Conservation (phyloP, 1,140 invertebrate species). For the Lepidostoma basale region DNA sequence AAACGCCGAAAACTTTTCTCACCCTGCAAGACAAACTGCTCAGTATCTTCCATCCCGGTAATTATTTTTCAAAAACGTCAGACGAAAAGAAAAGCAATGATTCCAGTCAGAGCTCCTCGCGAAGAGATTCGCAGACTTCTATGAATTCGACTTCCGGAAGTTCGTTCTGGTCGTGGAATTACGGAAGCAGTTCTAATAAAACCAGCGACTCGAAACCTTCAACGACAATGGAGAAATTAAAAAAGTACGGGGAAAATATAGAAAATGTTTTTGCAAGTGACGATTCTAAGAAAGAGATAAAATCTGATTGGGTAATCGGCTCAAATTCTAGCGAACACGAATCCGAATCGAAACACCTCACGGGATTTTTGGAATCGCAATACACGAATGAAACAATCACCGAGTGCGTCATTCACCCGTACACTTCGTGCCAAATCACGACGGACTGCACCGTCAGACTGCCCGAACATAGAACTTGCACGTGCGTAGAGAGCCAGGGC, state of each 20-base stretch:
- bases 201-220: slow-evolving; percentile 15
- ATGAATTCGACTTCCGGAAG: slow-evolving; percentile 52
- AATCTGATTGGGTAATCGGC: not conserved
- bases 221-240: not conserved
- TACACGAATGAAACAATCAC: slow-evolving; percentile 10
- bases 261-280: not conserved
- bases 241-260: slow-evolving; percentile 12
- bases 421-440: not conserved
- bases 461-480: not conserved
- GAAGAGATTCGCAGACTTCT: slow-evolving; percentile 39
- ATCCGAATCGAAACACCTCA: not conserved
- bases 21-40: slow-evolving; percentile 59
- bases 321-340: too few species aligned
- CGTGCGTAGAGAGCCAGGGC: not conserved
- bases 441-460: not conserved
- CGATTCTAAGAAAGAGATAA: not conserved
- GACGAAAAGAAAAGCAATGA: slow-evolving; percentile 52
- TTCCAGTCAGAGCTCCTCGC: slow-evolving; percentile 12
- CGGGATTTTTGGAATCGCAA: slow-evolving; percentile 4
- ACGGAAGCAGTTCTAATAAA: slow-evolving; percentile 22
- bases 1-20: not conserved
- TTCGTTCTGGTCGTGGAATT: slow-evolving; percentile 59
- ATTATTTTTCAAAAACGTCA: slow-evolving; percentile 57
- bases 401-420: not conserved
- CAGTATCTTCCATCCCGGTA: slow-evolving; percentile 62